Evolutionary conservation across 2,113 vertebrate species (phyloP).

Genomic region (Rutilus rutilus): DNA sequence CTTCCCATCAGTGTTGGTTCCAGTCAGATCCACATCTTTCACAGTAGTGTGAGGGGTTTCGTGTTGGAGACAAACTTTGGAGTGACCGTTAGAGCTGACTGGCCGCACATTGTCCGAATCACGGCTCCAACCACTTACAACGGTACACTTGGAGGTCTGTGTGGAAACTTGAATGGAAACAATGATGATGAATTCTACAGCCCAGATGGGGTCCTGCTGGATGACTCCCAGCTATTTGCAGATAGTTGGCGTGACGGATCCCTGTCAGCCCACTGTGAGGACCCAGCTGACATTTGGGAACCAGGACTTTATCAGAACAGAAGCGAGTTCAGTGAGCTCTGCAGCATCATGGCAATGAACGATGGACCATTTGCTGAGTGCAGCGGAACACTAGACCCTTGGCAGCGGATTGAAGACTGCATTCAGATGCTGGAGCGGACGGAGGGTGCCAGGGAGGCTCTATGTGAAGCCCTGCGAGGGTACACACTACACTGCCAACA

Average conservation of each 20-base stretch:
- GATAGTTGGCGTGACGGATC: slow-evolving; percentile 72
- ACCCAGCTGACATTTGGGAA: neutral
- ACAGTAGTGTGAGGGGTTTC: slow-evolving; percentile 60
- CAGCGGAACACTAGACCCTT: slow-evolving; percentile 10
- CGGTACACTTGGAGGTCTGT: slow-evolving; percentile 65
- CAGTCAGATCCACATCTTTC: slow-evolving; percentile 55
- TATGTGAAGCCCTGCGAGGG: slow-evolving; percentile 59
- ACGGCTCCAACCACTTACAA: slow-evolving; percentile 65
- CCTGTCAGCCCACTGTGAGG: slow-evolving; percentile 55
- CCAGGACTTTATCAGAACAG: neutral
- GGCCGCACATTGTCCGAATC: slow-evolving; percentile 64
- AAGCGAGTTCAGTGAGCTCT: slow-evolving; percentile 29
- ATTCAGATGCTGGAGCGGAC: slow-evolving; percentile 43
- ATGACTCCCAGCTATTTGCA: slow-evolving; percentile 62
- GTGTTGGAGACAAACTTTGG: slow-evolving; percentile 66
- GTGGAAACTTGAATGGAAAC: slow-evolving; percentile 66
- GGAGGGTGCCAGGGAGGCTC: neutral
- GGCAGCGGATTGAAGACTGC: slow-evolving; percentile 42
- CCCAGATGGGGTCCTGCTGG: slow-evolving; percentile 55
- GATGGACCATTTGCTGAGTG: slow-evolving; percentile 66
- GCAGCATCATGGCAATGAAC: slow-evolving; percentile 55
- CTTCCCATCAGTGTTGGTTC: slow-evolving; percentile 55
- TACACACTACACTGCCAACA: slow-evolving; percentile 68
- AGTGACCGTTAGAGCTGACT: slow-evolving; percentile 65
- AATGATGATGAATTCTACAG: slow-evolving; percentile 63